phyloP scores from a whole-genome alignment of 2,113 vertebrate genomes.

The Ailuropoda melanoleuca region DNA sequence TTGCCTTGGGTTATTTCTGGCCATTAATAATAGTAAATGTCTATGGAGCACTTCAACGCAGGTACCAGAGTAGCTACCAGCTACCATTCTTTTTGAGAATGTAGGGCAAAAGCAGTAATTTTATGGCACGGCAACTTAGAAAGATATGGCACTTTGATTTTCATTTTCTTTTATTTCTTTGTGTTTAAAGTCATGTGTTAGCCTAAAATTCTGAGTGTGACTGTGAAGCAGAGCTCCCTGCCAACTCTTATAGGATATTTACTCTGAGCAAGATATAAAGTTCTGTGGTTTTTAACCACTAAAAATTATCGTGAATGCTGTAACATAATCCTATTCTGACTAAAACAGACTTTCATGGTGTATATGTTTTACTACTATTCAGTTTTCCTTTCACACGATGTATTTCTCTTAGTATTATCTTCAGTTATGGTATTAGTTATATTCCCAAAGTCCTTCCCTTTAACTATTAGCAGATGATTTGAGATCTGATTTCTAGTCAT shows the following conservation, averaged over 20 bases:
- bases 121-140: not conserved
- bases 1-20: conserved; percentile 1
- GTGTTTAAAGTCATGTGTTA: not conserved
- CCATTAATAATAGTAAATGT: not conserved
- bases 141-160: not conserved
- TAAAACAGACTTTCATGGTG: not conserved
- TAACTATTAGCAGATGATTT: not conserved
- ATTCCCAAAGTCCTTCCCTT: not conserved
- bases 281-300: not conserved
- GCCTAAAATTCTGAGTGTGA: not conserved
- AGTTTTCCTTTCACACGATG: not conserved
- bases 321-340: not conserved
- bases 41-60: not conserved
- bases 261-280: not conserved
- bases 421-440: not conserved
- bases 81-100: not conserved
- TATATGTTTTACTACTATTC: not conserved
- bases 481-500: not conserved
- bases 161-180: conserved; percentile 22
- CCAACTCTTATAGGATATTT: not conserved
- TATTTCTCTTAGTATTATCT: not conserved
- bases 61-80: not conserved
- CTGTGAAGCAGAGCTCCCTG: not conserved
- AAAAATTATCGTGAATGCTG: not conserved
- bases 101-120: not conserved